Evolutionary conservation across 2,797 vertebrate genomes (phyloP), one percentile per base, ranked within the genome.

Genomic region (Epinephelus awoara): DNA sequence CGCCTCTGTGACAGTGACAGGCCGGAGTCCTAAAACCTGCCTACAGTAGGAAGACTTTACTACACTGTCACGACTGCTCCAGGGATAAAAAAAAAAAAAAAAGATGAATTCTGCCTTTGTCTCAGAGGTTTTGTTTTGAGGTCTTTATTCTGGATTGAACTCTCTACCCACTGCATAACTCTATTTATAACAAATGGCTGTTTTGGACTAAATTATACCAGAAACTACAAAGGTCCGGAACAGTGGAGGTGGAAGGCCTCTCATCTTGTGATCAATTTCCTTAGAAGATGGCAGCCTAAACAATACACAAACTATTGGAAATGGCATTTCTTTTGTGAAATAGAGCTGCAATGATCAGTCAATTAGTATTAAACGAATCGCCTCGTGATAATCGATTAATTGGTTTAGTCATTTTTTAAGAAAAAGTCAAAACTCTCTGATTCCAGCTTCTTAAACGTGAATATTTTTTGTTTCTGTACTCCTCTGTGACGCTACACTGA

Each of bases 1-100:
- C 75, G 76, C 47, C 44, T 77, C 49, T 1, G 54, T 84, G 78
- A 85, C 80, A 58, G 72, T 75, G 85, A 82, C 74, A 19, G 61
- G 74, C 72, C 76, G 15, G 11, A 73, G 76, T 71, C 67, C 58
- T 61, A 7, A 56, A 76, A 40, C 63, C 54, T 34, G 50, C 68
- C 83, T 50, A 21, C 57, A 29, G 66, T 38, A 57, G 38, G 29
- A 58, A 56, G 50, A 67, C 29, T 73, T 75, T 34, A 13, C 66
- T 46, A 3, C 58, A 4, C 68, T 57, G 81, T 72, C 74, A 72
- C 56, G 54, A n/a, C 47, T 56, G 23, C 75, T 47, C 51, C 56
- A 64, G 71, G 61, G 59, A 1, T 3, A 67, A 17, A 42, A 40
- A 12, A 52, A 25, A 25, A 25, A 25, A 25, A 27, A 29, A 5